phyloP scores from a whole-genome alignment of 1,140 invertebrate species.

The Pissodes strobi region DNA sequence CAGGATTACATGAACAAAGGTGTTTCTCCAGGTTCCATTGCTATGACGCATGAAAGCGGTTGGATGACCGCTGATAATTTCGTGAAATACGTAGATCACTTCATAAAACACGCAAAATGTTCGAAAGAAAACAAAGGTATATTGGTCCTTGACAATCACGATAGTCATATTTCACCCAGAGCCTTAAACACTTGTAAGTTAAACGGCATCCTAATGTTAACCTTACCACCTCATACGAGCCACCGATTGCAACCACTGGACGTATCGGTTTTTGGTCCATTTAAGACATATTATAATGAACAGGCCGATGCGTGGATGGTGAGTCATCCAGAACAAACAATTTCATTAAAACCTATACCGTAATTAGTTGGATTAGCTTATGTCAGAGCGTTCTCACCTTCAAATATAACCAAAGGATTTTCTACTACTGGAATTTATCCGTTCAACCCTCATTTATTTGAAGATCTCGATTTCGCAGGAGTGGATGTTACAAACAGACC shows the following conservation, averaged over 20 bases:
- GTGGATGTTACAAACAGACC: slow-evolving; percentile 19
- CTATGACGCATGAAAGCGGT: slow-evolving; percentile 37
- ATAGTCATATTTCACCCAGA: slow-evolving; percentile 18
- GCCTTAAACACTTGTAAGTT: slow-evolving; percentile 14
- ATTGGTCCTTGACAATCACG: too few relatives aligned
- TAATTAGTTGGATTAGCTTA: slow-evolving; percentile 25
- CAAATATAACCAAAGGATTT: slow-evolving; percentile 26
- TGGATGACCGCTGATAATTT: slow-evolving; percentile 43
- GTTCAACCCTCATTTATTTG: slow-evolving; percentile 28
- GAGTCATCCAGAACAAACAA: slow-evolving; percentile 24
- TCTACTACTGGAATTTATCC: slow-evolving; percentile 29
- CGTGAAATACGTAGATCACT: slow-evolving; percentile 41
- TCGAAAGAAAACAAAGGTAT: slow-evolving; percentile 35
- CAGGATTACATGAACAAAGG: slow-evolving; percentile 35
- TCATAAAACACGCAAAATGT: slow-evolving; percentile 32
- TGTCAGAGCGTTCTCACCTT: slow-evolving; percentile 27
- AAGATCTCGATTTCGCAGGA: slow-evolving; percentile 21
- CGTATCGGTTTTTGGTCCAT: slow-evolving; percentile 47
- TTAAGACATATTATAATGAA: slow-evolving; percentile 43
- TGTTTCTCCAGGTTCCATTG: too few relatives aligned
- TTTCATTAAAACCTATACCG: slow-evolving; percentile 17
- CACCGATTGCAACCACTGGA: slow-evolving; percentile 55
- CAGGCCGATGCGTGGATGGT: neutral
- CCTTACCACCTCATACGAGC: slow-evolving; percentile 44
- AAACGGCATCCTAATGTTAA: slow-evolving; percentile 40